These are phyloP conservation scores for Delphinapterus leucas DNA, from an alignment of 2,113 vertebrate genomes.

Conservation along the genomic window DNA sequence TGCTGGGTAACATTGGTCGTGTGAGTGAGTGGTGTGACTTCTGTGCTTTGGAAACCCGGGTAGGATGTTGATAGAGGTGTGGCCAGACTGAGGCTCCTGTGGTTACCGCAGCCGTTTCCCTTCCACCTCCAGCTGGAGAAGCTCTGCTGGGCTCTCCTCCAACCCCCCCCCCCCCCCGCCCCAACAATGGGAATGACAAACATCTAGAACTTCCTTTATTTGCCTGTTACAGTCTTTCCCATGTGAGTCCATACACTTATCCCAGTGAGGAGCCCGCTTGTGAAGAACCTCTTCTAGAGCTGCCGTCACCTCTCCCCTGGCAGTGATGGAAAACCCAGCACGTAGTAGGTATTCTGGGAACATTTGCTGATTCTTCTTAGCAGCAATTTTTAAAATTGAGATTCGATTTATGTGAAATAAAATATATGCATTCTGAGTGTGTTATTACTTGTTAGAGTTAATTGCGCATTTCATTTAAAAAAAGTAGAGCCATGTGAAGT, in stretches of 20 bases:
- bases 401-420: neutral
- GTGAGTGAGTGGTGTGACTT: neutral
- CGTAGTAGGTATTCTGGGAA: neutral
- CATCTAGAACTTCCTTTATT: neutral
- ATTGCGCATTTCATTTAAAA: constrained; percentile 2
- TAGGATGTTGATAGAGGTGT: too few species aligned
- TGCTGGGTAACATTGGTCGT: neutral
- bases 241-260: neutral
- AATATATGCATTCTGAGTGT: neutral
- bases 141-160: neutral
- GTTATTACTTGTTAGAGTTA: neutral
- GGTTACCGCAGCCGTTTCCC: rapidly evolving
- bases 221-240: neutral
- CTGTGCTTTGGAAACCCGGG: neutral
- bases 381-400: neutral
- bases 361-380: neutral
- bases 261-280: neutral
- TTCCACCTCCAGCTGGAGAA: neutral
- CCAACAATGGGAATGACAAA: rapidly evolving
- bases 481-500: neutral
- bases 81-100: neutral
- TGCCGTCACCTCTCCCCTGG: neutral
- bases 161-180: too few species aligned
- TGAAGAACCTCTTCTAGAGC: neutral
- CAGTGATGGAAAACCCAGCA: neutral